Base-by-base conservation (phyloP, 2,797 vertebrate genomes). In the Gambelia wislizenii region DNA sequence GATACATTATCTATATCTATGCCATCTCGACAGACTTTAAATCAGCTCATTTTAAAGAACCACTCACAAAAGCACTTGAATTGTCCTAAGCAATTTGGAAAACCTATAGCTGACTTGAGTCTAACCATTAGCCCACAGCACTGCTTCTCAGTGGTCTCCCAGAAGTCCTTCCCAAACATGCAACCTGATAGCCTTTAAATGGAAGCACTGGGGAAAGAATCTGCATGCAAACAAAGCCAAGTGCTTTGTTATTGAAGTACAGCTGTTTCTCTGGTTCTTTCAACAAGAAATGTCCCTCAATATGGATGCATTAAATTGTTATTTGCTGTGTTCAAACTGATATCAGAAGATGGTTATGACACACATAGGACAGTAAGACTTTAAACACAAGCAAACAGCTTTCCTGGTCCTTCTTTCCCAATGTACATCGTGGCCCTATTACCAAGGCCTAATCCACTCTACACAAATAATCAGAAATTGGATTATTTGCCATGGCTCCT, bases 1-100 rank as follows among this genome's bases (percentile, higher is more conserved):
- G 22, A 25, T 25, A 83, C 33, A 47, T n/a, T 18, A 69, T 64
- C 33, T 69, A 27, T 27, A 64, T 4, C 27, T 20, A 64, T 69
- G 81, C 81, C 44, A 44, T 22, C 61, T 47, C n/a, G 64, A 83
- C 20, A 67, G 42, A 33, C 13, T 49, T 49, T 33, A 78, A 74
- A 70, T 83, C 47, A 83, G 82, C 36, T 81, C 27, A 18, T 14
- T 81, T 81, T 81, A 81, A 79, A 83, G n/a, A 78, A 14, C 6
- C 9, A n/a, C n/a, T n/a, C n/a, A n/a, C 14, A 22, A 74, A 78
- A 52, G 22, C 12, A 67, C 25, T 18, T 70, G 47, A 36, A 10
- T 22, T 74, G 44, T 49, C 27, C 33, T 36, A 70, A 47, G 52
- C n/a, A 83, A n/a, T n/a, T n/a, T n/a, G n/a, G n/a, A n/a, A n/a